A percentile compares a stretch with the other conserved stretches of the same genome.
Evolutionary conservation across 2,888 invertebrate species (phyloP).

Genomic region (Polydesmus complanatus): DNA sequence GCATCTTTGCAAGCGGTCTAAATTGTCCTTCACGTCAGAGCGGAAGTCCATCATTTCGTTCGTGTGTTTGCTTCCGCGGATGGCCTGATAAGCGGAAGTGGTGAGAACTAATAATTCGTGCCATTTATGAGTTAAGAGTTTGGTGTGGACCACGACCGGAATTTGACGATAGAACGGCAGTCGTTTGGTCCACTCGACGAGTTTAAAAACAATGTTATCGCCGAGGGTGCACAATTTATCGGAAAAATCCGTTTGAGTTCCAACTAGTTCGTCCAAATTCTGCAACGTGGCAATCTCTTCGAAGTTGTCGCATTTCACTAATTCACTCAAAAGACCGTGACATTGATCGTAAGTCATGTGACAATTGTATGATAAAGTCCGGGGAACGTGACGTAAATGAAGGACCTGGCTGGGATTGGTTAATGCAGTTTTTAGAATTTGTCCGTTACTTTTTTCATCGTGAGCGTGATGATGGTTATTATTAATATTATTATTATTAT

Average conservation of each 20-base stretch:
- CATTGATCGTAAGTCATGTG: slow-evolving; percentile 63
- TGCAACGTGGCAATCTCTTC: slow-evolving; percentile 85
- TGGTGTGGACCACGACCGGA: slow-evolving; percentile 89
- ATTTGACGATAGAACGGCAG: slow-evolving; percentile 93
- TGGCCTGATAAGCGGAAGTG: slow-evolving; percentile 84
- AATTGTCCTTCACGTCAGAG: slow-evolving; percentile 60
- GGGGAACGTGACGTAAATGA: slow-evolving; percentile 68
- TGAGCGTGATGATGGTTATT: neutral
- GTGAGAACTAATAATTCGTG: slow-evolving; percentile 87
- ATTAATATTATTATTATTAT: neutral
- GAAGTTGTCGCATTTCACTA: slow-evolving; percentile 93
- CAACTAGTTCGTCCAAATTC: slow-evolving; percentile 77
- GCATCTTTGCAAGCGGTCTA: slow-evolving; percentile 76
- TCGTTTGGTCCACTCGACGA: slow-evolving; percentile 97
- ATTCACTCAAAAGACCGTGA: slow-evolving; percentile 73
- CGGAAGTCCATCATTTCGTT: slow-evolving; percentile 7
- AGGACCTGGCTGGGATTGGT: slow-evolving; percentile 87
- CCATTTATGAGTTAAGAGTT: slow-evolving; percentile 94
- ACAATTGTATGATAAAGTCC: slow-evolving; percentile 74
- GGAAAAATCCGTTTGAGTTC: slow-evolving; percentile 69
- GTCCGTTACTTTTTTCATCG: slow-evolving; percentile 75
- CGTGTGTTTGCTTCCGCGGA: slow-evolving; percentile 45
- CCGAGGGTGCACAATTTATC: slow-evolving; percentile 90
- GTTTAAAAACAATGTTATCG: slow-evolving; percentile 93
- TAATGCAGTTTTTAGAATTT: slow-evolving; percentile 83